Evolutionary conservation across 2,797 vertebrate species (phyloP).

Genomic region (Molothrus aeneus): DNA sequence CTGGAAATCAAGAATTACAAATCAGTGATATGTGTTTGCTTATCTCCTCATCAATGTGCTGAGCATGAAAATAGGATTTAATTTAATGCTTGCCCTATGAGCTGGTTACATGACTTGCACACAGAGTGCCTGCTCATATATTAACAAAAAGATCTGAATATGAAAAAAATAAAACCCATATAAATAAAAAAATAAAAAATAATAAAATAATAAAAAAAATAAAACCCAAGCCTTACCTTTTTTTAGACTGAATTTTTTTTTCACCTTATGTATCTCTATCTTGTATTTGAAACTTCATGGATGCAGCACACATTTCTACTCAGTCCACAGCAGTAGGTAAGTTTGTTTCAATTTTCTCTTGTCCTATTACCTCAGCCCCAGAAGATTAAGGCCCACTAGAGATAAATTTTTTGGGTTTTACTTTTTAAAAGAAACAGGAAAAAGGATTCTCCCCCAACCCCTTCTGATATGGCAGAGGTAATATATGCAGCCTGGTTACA

Average conservation of each 20-base stretch:
- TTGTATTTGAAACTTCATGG: neutral
- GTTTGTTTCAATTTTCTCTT: neutral
- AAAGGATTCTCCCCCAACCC: rapidly evolving
- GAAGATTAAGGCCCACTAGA: neutral
- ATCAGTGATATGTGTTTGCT: conserved; percentile 11
- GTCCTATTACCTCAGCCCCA: neutral
- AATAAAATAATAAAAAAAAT: too few species aligned
- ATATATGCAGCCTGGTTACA: neutral
- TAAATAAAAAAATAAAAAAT: too few species aligned
- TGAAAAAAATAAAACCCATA: neutral
- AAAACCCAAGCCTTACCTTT: neutral
- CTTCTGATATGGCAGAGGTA: neutral
- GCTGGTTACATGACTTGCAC: neutral
- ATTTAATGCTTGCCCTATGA: neutral
- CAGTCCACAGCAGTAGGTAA: neutral
- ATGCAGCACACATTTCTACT: neutral
- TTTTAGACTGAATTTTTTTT: neutral
- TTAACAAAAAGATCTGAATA: neutral
- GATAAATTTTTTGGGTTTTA: neutral
- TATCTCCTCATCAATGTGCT: conserved; percentile 18
- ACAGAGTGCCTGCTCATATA: neutral
- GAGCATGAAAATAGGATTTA: conserved; percentile 6
- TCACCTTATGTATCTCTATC: neutral
- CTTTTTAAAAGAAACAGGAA: neutral
- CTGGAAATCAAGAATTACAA: conserved; percentile 38